Evolutionary conservation across 2,888 invertebrate species (phyloP).

Genomic region (Drosophila multiciliata): DNA sequence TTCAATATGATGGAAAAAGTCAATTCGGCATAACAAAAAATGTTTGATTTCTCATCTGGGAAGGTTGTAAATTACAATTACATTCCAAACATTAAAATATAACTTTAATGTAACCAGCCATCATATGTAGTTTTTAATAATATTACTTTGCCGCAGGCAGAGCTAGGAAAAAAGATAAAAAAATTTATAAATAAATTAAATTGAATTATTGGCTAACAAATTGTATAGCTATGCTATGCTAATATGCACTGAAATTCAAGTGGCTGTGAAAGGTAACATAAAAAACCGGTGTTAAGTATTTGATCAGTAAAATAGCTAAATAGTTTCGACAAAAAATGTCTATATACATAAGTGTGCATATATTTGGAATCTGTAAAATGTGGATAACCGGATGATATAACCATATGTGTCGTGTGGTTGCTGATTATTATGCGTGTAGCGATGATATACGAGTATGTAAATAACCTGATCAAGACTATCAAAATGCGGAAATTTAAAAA

Average conservation of each 20-base stretch:
- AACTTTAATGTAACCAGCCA: too few species aligned
- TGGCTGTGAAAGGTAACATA: background rate
- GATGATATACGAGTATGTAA: constrained; percentile 53
- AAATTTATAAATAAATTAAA: too few species aligned
- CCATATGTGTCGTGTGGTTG: constrained; percentile 7
- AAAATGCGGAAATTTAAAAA: constrained; percentile 50
- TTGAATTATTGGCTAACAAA: too few species aligned
- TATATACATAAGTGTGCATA: constrained; percentile 36
- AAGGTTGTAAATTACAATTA: too few species aligned
- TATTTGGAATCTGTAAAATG: constrained; percentile 28
- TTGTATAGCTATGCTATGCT: too few species aligned
- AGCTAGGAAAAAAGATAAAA: too few species aligned
- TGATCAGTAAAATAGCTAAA: background rate
- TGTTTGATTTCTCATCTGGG: too few species aligned
- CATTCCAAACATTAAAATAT: too few species aligned
- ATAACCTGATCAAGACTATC: constrained; percentile 35
- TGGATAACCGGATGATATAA: constrained; percentile 42
- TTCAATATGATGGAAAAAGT: too few species aligned
- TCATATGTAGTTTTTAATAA: too few species aligned
- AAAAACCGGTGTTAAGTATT: background rate
- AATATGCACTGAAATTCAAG: background rate
- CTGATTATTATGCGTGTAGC: constrained; percentile 27
- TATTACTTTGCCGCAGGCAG: too few species aligned
- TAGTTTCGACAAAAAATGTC: background rate
- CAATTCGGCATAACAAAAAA: too few species aligned